These are phyloP conservation scores for Pocillopora grandis DNA, from an alignment of 92 coral and sea anemone species.

Conservation along the genomic window DNA sequence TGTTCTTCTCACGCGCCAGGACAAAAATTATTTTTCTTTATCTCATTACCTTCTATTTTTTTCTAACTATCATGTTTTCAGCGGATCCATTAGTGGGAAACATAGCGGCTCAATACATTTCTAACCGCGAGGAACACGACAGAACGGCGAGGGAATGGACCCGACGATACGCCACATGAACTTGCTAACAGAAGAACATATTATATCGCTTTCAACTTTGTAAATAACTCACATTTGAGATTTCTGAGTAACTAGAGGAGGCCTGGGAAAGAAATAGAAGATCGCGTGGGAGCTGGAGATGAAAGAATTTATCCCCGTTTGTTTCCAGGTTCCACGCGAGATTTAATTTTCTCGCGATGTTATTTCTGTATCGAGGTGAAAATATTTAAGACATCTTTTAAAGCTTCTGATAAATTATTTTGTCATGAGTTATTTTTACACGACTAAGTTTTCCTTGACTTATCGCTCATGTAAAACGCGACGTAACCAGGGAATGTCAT, in stretches of 20 bases:
- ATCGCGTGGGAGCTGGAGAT: not conserved
- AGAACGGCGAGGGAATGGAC: slow-evolving; percentile 92
- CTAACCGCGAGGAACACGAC: slow-evolving; percentile 90
- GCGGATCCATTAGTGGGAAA: slow-evolving; percentile 98
- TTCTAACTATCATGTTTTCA: slow-evolving; percentile 12
- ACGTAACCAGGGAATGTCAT: too few species aligned
- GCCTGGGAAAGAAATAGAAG: not conserved
- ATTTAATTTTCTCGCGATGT: not conserved
- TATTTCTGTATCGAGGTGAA: too few species aligned
- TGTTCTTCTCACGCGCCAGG: too few species aligned
- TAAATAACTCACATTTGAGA: slow-evolving; percentile 22
- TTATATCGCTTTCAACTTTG: not conserved
- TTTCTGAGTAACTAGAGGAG: not conserved
- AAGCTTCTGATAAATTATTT: too few species aligned
- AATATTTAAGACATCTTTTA: too few species aligned
- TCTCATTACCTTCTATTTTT: not conserved
- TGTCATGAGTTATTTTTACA: too few species aligned
- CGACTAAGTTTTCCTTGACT: too few species aligned
- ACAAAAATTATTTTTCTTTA: not conserved
- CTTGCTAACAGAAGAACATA: not conserved
- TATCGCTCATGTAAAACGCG: too few species aligned
- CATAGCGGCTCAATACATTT: slow-evolving; percentile 83
- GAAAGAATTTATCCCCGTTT: not conserved
- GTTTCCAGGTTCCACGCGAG: not conserved
- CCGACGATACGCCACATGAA: slow-evolving; percentile 86